A percentile compares a stretch with the other conserved stretches of the same genome.
phyloP scores from a whole-genome alignment of 1,140 invertebrate species.

The Drosophila nigromelanica region DNA sequence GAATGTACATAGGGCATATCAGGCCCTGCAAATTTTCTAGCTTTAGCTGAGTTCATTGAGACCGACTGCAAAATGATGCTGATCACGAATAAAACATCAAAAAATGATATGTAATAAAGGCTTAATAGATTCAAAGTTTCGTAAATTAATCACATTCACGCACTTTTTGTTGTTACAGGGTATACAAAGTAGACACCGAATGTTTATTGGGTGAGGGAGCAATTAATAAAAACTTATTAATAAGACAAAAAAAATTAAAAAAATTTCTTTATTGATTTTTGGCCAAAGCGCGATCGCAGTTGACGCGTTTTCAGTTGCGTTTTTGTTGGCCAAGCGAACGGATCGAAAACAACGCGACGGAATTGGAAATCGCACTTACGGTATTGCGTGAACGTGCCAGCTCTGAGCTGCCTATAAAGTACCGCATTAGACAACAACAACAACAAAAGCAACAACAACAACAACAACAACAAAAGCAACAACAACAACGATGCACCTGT shows the following conservation, averaged over 20 bases:
- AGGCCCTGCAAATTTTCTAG: too few species aligned
- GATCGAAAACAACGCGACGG: constrained; percentile 10
- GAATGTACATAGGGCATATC: too few species aligned
- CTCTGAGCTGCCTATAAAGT: constrained; percentile 59
- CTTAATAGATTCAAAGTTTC: too few species aligned
- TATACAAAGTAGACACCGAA: not conserved
- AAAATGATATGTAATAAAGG: too few species aligned
- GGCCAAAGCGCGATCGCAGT: not conserved
- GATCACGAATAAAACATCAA: too few species aligned
- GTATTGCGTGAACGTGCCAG: not conserved
- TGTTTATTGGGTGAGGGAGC: not conserved
- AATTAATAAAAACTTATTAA: constrained; percentile 9
- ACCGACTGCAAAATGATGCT: too few species aligned
- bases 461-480: constrained; percentile 25
- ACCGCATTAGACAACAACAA: constrained; percentile 57
- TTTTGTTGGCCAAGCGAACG: constrained; percentile 38
- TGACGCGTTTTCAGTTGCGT: constrained; percentile 22
- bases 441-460: constrained; percentile 14
- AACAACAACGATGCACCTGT: constrained; percentile 49
- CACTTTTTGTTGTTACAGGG: not conserved
- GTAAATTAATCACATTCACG: too few species aligned
- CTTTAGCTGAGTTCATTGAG: too few species aligned
- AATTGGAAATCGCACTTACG: not conserved
- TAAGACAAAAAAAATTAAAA: not conserved
- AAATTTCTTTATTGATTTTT: constrained; percentile 9